These are phyloP conservation scores for Ichneumoninae sp. DNA, from an alignment of 2,888 invertebrate genomes.

Conservation along the genomic window DNA sequence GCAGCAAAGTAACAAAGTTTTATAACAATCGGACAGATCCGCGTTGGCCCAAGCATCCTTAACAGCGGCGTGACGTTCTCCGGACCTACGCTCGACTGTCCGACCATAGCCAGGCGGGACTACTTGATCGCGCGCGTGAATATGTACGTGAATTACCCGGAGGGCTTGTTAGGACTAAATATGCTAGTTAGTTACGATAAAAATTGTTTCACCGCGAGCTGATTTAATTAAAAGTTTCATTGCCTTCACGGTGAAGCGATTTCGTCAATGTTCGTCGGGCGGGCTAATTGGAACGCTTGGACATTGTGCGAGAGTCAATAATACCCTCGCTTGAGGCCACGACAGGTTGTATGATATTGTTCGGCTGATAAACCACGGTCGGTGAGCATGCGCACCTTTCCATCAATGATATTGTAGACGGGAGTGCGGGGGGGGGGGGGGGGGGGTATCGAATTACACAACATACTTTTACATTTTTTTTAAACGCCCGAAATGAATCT, in stretches of 20 bases:
- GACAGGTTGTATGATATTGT: constrained; percentile 7
- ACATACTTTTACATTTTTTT: background rate
- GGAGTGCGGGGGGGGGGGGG: no score
- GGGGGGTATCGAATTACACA: background rate
- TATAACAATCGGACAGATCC: no score
- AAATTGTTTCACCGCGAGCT: constrained; percentile 7
- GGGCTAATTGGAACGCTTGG: constrained; percentile 28
- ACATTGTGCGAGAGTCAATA: constrained; percentile 43
- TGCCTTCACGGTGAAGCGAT: constrained; percentile 17
- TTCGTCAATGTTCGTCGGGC: constrained; percentile 19
- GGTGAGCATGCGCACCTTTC: background rate
- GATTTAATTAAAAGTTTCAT: constrained; percentile 51
- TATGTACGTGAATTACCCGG: background rate
- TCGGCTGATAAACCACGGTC: constrained; percentile 8
- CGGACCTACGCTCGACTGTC: background rate
- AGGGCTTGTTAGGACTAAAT: background rate
- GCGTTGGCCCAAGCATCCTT: no score
- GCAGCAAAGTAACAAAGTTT: no score
- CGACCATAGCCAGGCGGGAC: background rate
- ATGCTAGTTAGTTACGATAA: constrained; percentile 11
- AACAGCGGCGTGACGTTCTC: background rate
- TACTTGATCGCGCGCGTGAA: background rate
- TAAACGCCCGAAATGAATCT: background rate
- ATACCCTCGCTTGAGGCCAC: constrained; percentile 9
- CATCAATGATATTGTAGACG: background rate